Evolutionary conservation across 2,113 vertebrate species (phyloP).

Genomic region (Entomyzon cyanotis): DNA sequence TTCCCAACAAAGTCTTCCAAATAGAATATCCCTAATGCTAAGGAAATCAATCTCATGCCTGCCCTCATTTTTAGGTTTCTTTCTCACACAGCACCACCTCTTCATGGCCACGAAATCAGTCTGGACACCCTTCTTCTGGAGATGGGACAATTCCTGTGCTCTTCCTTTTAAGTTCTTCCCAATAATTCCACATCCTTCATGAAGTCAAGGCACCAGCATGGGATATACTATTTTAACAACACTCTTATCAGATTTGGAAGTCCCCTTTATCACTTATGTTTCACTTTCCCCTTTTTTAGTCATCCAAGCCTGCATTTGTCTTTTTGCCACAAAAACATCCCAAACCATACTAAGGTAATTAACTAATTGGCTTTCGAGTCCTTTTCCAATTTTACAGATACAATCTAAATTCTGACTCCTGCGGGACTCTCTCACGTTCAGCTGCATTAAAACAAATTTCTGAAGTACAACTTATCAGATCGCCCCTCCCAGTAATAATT

Average conservation of each 20-base stretch:
- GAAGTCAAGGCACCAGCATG: background rate
- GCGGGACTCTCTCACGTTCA: background rate
- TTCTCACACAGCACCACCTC: background rate
- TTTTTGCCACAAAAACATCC: background rate
- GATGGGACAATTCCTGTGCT: background rate
- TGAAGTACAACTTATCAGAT: background rate
- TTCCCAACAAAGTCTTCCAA: background rate
- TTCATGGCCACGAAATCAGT: accelerated
- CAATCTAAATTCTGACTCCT: background rate
- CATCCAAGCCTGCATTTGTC: background rate
- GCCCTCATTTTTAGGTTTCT: background rate
- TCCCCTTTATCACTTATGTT: background rate
- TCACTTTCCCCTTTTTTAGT: background rate
- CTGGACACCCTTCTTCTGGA: too few species aligned
- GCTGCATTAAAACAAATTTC: background rate
- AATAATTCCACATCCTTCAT: background rate
- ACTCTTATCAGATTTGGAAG: background rate
- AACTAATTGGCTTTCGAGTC: background rate
- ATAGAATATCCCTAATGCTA: background rate
- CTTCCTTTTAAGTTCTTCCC: background rate
- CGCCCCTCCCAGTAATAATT: background rate
- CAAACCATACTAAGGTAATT: background rate
- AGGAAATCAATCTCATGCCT: background rate
- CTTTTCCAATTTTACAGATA: background rate
- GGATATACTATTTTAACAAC: background rate